Conservation (phyloP, 1,140 invertebrate species). For the Leptopilina clavipes region DNA sequence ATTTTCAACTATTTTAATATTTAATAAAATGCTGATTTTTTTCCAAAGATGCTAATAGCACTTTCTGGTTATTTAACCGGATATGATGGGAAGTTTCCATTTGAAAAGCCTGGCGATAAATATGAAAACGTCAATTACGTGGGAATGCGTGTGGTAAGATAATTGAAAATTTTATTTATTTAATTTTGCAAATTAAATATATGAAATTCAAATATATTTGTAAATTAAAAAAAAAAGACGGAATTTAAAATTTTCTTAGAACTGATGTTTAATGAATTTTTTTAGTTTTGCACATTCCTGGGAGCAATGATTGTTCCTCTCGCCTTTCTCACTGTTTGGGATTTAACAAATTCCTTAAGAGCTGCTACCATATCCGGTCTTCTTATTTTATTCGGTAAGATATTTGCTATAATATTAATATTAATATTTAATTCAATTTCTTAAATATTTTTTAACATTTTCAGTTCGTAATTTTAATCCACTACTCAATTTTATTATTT, state of each 20-base stretch:
- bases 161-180: conserved; percentile 35
- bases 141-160: conserved; percentile 94
- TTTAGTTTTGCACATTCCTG: conserved; percentile 92
- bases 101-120: conserved; percentile 97
- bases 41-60: conserved; percentile 93
- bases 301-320: conserved; percentile 92
- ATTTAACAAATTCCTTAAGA: conserved; percentile 88
- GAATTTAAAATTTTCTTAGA: too few relatives aligned
- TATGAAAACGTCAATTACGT: conserved; percentile 91
- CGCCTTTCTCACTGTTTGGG: conserved; percentile 90
- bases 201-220: too few relatives aligned
- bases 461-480: too few relatives aligned
- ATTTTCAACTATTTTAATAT: background rate
- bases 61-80: conserved; percentile 94
- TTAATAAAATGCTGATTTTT: conserved; percentile 36
- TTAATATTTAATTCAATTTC: background rate
- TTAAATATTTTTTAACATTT: background rate
- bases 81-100: conserved; percentile 96
- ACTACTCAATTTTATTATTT: too few relatives aligned
- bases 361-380: conserved; percentile 86
- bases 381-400: conserved; percentile 90
- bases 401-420: background rate
- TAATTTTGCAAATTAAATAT: conserved; percentile 33
- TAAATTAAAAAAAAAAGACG: conserved; percentile 30
- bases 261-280: conserved; percentile 59